phyloP scores from a whole-genome alignment of 2,113 vertebrate genomes.

The human (Homo sapiens) region DNA sequence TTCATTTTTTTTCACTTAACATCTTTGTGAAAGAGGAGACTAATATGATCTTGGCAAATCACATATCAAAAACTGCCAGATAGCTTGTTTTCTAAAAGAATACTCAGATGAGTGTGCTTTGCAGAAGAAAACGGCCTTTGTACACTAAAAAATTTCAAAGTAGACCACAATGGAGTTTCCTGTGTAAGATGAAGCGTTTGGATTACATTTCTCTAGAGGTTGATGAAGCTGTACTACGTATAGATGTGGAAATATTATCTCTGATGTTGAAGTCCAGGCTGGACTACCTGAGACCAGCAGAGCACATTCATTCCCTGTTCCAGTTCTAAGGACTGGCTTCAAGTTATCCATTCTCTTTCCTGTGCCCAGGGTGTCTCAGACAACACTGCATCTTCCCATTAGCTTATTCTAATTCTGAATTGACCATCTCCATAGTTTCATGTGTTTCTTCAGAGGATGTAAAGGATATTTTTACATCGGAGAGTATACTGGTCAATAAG shows the following conservation, averaged over 20 bases:
- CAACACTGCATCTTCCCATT: not conserved
- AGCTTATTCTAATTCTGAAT: constrained; percentile 1
- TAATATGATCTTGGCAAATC: constrained; percentile 26
- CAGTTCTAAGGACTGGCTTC: not conserved
- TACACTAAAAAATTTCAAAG: not conserved
- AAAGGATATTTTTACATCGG: constrained; percentile 8
- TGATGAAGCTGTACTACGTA: not conserved
- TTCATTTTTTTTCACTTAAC: constrained; percentile 2
- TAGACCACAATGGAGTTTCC: not conserved
- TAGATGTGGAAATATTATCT: not conserved
- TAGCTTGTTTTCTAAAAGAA: constrained; percentile 37
- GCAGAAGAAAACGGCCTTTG: not conserved
- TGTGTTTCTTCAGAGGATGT: not conserved
- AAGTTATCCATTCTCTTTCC: not conserved
- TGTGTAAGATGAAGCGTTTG: not conserved
- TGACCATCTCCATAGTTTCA: not conserved
- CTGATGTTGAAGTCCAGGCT: too few species aligned
- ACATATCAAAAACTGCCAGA: not conserved
- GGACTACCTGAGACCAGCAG: not conserved
- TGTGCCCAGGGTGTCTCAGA: not conserved
- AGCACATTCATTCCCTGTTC: not conserved
- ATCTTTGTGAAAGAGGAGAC: constrained; percentile 1
- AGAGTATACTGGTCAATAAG: constrained; percentile 21
- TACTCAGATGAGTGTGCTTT: not conserved
- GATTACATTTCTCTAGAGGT: not conserved